A percentile compares a stretch with the other conserved stretches of the same genome.
Conservation (phyloP, 1,140 invertebrate species). For the Anoplolepis gracilipes region DNA sequence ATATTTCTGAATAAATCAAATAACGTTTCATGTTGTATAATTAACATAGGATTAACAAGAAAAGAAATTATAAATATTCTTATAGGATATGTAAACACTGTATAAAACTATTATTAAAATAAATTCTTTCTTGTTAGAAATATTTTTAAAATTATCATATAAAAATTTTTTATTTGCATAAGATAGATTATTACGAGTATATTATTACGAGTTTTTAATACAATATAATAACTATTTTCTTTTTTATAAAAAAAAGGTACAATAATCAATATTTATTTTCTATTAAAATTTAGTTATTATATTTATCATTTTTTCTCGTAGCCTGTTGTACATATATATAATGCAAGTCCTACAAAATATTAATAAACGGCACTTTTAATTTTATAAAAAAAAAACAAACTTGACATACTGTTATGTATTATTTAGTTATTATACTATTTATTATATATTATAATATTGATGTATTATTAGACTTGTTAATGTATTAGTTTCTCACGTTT, state of each 20-base stretch:
- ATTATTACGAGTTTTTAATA: not conserved
- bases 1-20: constrained; percentile 24
- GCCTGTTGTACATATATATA: too few relatives aligned
- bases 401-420: not conserved
- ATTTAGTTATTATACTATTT: too few relatives aligned
- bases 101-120: not conserved
- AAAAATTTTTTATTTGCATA: not conserved
- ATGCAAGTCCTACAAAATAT: too few relatives aligned
- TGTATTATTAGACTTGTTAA: too few relatives aligned
- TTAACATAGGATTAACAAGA: not conserved
- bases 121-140: not conserved
- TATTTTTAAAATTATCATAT: not conserved
- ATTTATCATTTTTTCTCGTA: not conserved
- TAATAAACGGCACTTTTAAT: not conserved
- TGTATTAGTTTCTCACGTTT: not conserved
- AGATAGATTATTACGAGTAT: not conserved
- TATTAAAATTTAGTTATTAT: not conserved
- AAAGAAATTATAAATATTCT: not conserved
- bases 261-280: not conserved
- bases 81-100: not conserved
- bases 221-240: constrained; percentile 6
- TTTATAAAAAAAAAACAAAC: not conserved
- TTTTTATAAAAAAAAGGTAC: not conserved
- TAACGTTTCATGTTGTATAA: constrained; percentile 6
- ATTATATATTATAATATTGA: too few relatives aligned